These are phyloP conservation scores for Eurypyga helias DNA, from an alignment of 2,113 vertebrate genomes.

Conservation along the genomic window DNA sequence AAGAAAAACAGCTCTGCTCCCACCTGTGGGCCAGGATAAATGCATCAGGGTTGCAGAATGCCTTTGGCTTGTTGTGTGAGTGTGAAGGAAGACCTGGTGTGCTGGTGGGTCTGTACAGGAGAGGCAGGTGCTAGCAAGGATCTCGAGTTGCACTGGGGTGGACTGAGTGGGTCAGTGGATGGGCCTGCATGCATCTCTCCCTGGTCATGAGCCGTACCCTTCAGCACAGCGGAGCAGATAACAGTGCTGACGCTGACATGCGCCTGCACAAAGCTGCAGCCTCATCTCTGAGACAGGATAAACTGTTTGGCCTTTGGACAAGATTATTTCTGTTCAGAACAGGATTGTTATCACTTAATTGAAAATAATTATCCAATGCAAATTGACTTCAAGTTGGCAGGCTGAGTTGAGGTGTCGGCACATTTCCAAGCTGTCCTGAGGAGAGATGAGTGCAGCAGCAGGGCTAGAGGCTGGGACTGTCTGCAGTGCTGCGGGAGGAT, in stretches of 20 bases:
- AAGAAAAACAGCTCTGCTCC: accelerated
- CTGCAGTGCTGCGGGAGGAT: not conserved
- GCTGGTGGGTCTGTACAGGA: not conserved
- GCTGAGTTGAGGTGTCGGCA: conserved; percentile 43
- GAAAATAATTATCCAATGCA: conserved; percentile 80
- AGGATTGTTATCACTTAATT: conserved; percentile 79
- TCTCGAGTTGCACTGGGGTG: accelerated
- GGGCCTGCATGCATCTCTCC: not conserved
- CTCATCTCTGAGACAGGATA: conserved; percentile 52
- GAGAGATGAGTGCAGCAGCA: not conserved
- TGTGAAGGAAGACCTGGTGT: accelerated
- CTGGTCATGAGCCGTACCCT: not conserved
- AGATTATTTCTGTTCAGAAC: conserved; percentile 75
- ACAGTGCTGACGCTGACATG: not conserved
- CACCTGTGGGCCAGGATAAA: accelerated
- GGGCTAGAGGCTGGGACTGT: not conserved
- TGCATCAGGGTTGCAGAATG: accelerated
- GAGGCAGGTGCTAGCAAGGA: not conserved
- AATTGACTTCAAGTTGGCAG: conserved; percentile 70
- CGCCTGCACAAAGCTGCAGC: not conserved
- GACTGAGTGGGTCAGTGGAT: not conserved
- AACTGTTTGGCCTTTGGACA: conserved; percentile 75
- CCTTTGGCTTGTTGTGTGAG: accelerated
- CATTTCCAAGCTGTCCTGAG: conserved; percentile 45
- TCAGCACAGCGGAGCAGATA: not conserved